phyloP scores from a whole-genome alignment of 2,113 vertebrate genomes.

The Aythya baeri region DNA sequence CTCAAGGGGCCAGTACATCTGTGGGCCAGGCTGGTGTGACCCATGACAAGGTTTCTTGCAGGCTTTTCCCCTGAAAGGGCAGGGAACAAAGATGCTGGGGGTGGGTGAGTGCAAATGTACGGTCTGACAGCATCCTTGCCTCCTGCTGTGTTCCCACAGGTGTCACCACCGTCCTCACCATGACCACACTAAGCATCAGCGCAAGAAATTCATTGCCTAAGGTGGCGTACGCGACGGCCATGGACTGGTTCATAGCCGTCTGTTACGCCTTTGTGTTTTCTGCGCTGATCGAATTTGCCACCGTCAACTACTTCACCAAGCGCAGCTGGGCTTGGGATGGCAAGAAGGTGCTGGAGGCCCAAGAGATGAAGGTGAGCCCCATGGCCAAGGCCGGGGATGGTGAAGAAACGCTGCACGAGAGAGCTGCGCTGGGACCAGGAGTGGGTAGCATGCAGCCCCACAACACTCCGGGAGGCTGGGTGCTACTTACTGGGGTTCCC shows the following conservation, averaged over 20 bases:
- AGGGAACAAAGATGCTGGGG: not conserved
- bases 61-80: too few relatives aligned
- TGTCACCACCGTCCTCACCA: constrained; percentile 98
- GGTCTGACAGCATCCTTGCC: not conserved
- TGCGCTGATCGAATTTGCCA: constrained; percentile 98
- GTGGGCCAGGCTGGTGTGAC: too few relatives aligned
- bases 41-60: not conserved
- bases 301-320: constrained; percentile 99
- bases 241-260: constrained; percentile 99
- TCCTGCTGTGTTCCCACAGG: constrained; percentile 79
- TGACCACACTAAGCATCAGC: constrained; percentile 99
- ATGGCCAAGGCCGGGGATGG: not conserved
- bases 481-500: constrained; percentile 73
- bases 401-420: constrained; percentile 59
- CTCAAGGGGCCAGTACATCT: not conserved
- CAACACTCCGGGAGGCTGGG: constrained; percentile 61
- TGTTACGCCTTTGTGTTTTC: constrained; percentile 99
- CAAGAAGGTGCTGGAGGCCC: constrained; percentile 90
- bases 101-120: rapidly evolving
- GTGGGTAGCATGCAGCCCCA: constrained; percentile 71
- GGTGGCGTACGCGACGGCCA: constrained; percentile 98
- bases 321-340: constrained; percentile 99
- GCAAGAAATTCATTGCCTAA: constrained; percentile 98
- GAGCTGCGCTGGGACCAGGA: constrained; percentile 63
- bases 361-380: constrained; percentile 91